Evolutionary conservation across 53 echinoderm and acorn worm species (phyloP).

Genomic region (Arbacia lixula): DNA sequence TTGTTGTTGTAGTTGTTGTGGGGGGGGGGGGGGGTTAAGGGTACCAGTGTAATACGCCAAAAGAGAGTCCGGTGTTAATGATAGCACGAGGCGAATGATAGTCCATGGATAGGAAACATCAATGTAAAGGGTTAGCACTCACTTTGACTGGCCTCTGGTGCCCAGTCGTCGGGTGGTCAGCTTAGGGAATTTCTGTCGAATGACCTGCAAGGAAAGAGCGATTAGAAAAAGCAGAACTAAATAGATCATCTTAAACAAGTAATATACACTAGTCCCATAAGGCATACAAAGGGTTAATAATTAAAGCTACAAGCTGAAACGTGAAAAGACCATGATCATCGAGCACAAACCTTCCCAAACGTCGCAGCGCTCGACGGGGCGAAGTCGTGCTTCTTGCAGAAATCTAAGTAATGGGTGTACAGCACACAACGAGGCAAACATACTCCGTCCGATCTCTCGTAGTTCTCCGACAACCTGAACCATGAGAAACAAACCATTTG

Average conservation of each 20-base stretch:
- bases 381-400: slow-evolving; percentile 73
- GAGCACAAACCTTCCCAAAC: slow-evolving; percentile 76
- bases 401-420: slow-evolving; percentile 85
- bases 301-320: background rate
- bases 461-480: slow-evolving; percentile 78
- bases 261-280: background rate
- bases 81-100: no score
- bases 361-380: slow-evolving; percentile 83
- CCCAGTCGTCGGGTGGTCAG: slow-evolving; percentile 84
- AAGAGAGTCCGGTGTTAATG: no score
- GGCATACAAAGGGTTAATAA: no score
- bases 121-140: no score
- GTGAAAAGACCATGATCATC: background rate
- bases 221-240: background rate
- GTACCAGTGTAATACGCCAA: no score
- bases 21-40: no score
- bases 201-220: no score
- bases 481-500: no score
- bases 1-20: no score
- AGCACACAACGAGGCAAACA: slow-evolving; percentile 83
- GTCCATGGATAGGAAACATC: no score
- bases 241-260: no score
- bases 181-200: slow-evolving; percentile 87
- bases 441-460: slow-evolving; percentile 75
- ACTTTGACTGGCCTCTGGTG: slow-evolving; percentile 94